Conservation (phyloP, 2,888 invertebrate species). For the Idaea dimidiata region DNA sequence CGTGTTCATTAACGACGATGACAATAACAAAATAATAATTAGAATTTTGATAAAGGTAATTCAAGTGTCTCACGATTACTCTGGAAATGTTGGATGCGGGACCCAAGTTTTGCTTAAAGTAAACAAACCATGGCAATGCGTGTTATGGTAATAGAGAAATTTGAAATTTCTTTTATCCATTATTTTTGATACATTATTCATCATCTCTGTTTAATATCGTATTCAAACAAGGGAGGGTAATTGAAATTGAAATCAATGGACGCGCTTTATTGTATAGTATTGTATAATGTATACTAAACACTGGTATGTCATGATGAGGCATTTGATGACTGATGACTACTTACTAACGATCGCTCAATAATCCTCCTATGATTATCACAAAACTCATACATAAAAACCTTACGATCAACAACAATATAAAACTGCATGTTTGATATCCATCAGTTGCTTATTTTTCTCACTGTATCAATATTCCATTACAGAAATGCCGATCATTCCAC, state of each 20-base stretch:
- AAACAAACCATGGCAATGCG: neutral
- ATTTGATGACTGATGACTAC: no score
- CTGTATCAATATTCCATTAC: conserved; percentile 29
- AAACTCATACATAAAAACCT: neutral
- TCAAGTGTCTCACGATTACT: neutral
- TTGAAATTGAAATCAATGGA: neutral
- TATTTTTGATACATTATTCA: neutral
- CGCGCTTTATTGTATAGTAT: neutral
- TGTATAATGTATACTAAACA: no score
- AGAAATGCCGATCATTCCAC: conserved; percentile 39
- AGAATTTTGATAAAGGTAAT: neutral
- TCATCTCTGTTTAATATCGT: neutral
- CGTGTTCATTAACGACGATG: neutral
- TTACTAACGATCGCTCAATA: no score
- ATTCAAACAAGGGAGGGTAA: neutral
- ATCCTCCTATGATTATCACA: no score
- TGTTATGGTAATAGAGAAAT: neutral
- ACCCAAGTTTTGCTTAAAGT: neutral
- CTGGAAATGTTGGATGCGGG: neutral
- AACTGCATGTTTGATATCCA: neutral
- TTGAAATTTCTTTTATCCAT: neutral
- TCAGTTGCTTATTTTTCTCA: neutral
- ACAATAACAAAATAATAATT: neutral
- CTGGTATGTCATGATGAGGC: no score
- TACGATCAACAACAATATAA: neutral